These are phyloP conservation scores for Neosalanx taihuensis DNA, from an alignment of 2,797 vertebrate species.

Conservation along the genomic window DNA sequence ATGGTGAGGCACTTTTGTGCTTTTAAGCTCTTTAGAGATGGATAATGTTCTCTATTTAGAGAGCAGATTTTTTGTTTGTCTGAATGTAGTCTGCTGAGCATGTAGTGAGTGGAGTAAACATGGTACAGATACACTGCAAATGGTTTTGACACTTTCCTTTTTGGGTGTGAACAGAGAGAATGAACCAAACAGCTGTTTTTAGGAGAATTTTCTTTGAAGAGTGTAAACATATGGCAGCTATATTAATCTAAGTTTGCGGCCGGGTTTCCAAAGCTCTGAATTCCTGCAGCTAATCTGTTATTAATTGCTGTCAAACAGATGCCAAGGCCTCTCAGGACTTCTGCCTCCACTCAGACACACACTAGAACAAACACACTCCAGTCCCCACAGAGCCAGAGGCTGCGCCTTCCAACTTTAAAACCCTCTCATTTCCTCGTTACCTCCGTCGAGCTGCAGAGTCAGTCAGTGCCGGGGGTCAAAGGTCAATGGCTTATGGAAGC, in stretches of 20 bases:
- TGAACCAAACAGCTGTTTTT: too few species aligned
- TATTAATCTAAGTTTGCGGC: constrained; percentile 36
- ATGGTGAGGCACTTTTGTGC: constrained; percentile 42
- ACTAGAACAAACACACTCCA: constrained; percentile 13
- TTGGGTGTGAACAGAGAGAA: too few species aligned
- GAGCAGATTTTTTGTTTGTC: constrained; percentile 31
- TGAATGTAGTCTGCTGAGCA: constrained; percentile 49
- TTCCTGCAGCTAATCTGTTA: constrained; percentile 53
- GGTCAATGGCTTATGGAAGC: constrained; percentile 25
- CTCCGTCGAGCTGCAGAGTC: background rate
- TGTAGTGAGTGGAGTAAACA: constrained; percentile 43
- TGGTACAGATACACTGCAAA: background rate
- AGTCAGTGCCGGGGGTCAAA: background rate
- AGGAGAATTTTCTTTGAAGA: too few species aligned
- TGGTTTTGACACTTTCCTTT: too few species aligned
- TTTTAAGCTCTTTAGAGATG: constrained; percentile 38
- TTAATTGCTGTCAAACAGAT: constrained; percentile 54
- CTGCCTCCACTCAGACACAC: constrained; percentile 4
- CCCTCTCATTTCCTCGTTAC: constrained; percentile 36
- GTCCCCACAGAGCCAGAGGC: constrained; percentile 20
- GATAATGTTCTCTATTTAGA: constrained; percentile 34
- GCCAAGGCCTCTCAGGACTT: constrained; percentile 44
- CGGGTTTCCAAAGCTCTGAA: constrained; percentile 37
- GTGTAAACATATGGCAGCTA: background rate
- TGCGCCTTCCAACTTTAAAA: constrained; percentile 34